These are phyloP conservation scores for Drosophila nr. perissopoda DNA, from an alignment of 2,888 invertebrate genomes.

Conservation along the genomic window DNA sequence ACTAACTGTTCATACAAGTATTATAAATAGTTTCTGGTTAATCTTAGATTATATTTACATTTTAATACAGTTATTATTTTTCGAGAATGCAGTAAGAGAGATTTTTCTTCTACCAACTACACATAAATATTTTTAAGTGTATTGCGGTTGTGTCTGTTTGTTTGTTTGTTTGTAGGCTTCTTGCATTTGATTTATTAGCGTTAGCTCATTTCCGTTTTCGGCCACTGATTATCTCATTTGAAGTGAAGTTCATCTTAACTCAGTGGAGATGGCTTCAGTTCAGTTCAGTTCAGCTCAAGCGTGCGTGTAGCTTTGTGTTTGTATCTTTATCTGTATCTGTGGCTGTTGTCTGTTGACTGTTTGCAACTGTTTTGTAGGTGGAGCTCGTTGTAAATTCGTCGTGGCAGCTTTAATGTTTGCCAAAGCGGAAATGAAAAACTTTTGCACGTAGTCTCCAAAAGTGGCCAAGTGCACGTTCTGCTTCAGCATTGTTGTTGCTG, in stretches of 20 bases:
- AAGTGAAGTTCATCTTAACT: conserved; percentile 21
- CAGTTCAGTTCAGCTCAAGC: conserved; percentile 34
- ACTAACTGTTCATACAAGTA: neutral
- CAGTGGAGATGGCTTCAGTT: conserved; percentile 18
- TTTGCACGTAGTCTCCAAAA: conserved; percentile 77
- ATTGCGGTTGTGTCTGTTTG: neutral
- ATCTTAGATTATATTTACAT: neutral
- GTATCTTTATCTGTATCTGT: conserved; percentile 20
- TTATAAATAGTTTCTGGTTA: neutral
- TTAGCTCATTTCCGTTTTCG: conserved; percentile 69
- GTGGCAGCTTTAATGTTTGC: conserved; percentile 79
- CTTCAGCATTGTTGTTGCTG: conserved; percentile 33
- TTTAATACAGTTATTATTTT: neutral
- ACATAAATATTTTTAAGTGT: neutral
- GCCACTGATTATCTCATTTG: conserved; percentile 67
- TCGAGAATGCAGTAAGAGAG: neutral
- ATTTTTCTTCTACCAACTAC: neutral
- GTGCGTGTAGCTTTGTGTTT: conserved; percentile 51
- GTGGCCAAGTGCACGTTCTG: conserved; percentile 76
- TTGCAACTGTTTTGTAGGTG: conserved; percentile 30
- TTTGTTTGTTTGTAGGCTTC: conserved; percentile 27
- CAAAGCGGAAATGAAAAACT: conserved; percentile 81
- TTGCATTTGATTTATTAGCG: conserved; percentile 72
- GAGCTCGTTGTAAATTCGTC: conserved; percentile 72
- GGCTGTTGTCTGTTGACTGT: conserved; percentile 6